These are phyloP conservation scores for Sciurus vulgaris DNA, from an alignment of 2,797 vertebrate genomes.

Conservation along the genomic window DNA sequence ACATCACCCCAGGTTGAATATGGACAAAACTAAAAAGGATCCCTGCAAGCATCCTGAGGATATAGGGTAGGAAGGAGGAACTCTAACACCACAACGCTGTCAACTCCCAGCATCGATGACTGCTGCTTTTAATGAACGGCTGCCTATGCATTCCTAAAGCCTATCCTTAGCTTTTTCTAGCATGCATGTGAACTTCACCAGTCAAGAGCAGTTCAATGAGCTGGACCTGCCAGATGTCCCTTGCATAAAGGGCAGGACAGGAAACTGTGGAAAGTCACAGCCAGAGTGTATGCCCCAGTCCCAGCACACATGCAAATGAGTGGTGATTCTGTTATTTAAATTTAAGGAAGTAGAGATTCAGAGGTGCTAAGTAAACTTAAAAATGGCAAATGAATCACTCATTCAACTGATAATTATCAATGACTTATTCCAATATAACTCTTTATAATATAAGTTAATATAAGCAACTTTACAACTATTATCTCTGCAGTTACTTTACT, in stretches of 20 bases:
- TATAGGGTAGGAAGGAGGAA: background rate
- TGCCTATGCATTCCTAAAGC: background rate
- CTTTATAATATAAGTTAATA: no score
- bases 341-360: background rate
- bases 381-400: background rate
- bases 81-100: background rate
- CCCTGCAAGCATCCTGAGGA: background rate
- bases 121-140: background rate
- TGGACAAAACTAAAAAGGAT: background rate
- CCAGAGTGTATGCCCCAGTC: background rate
- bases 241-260: background rate
- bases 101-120: background rate
- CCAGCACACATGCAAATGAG: background rate
- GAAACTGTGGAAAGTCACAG: background rate
- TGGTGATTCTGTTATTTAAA: background rate
- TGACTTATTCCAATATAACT: background rate
- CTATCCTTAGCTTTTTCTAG: background rate
- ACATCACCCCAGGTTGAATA: background rate
- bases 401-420: background rate
- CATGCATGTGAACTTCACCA: background rate
- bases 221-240: background rate
- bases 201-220: background rate
- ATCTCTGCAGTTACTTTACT: background rate
- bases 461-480: background rate
- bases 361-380: background rate